A percentile compares a stretch with the other conserved stretches of the same genome.
Evolutionary conservation across 2,888 invertebrate genomes (phyloP).

Genomic region (Agrotis segetum): DNA sequence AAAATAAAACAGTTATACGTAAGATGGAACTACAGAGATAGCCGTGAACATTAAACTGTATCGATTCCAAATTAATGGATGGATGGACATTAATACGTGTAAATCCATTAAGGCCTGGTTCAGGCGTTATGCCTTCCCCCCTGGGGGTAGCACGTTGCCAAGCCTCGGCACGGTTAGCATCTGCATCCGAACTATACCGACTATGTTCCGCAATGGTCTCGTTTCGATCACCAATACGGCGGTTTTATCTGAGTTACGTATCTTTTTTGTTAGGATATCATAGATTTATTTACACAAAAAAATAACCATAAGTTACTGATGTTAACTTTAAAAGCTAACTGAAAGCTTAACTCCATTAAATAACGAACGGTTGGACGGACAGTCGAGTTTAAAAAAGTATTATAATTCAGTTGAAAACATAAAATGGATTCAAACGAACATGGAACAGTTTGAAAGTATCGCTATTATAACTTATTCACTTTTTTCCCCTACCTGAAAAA

Average conservation of each 20-base stretch:
- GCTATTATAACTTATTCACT: not conserved
- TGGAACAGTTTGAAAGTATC: not conserved
- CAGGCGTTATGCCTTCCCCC: conserved; percentile 14
- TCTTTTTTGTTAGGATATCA: too few relatives aligned
- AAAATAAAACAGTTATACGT: not conserved
- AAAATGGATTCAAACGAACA: too few relatives aligned
- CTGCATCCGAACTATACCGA: not conserved
- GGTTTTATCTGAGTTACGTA: not conserved
- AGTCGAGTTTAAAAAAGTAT: too few relatives aligned
- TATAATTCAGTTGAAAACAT: too few relatives aligned
- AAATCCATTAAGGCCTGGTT: conserved; percentile 21
- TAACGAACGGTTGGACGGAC: too few relatives aligned
- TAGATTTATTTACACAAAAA: not conserved
- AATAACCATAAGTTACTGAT: too few relatives aligned
- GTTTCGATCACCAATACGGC: not conserved
- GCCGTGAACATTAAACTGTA: not conserved
- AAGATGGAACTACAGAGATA: not conserved
- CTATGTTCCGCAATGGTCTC: not conserved
- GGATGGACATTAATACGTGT: conserved; percentile 6
- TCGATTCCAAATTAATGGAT: conserved; percentile 5
- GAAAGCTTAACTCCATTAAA: too few relatives aligned
- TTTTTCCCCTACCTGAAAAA: conserved; percentile 2
- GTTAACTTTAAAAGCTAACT: too few relatives aligned
- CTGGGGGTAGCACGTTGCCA: conserved; percentile 22
- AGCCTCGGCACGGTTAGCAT: conserved; percentile 9